A percentile compares a stretch with the other conserved stretches of the same genome.
phyloP scores from a whole-genome alignment of 1,140 invertebrate genomes.

The Pachypsylla venusta region DNA sequence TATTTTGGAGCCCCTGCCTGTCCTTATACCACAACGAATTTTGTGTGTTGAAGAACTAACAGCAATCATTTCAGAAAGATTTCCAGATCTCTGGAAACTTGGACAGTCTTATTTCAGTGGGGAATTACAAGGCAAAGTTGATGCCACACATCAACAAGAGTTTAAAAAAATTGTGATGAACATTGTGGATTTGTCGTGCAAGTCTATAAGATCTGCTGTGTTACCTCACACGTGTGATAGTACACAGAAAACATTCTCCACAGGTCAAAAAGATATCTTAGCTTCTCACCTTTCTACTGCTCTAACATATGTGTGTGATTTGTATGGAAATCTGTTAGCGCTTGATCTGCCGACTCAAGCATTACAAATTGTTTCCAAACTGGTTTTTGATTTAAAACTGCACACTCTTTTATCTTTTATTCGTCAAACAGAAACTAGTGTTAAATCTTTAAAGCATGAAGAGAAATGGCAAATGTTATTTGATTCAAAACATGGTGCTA shows the following conservation, averaged over 20 bases:
- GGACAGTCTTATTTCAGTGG: conserved; percentile 80
- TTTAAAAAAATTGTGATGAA: conserved; percentile 47
- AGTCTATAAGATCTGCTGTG: conserved; percentile 45
- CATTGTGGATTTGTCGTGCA: conserved; percentile 47
- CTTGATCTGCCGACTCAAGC: conserved; percentile 67
- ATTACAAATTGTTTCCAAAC: conserved; percentile 61
- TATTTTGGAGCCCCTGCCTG: conserved; percentile 17
- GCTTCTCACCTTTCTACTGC: conserved; percentile 56
- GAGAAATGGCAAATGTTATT: conserved; percentile 83
- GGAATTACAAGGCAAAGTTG: conserved; percentile 55
- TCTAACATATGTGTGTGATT: conserved; percentile 50
- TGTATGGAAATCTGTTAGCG: conserved; percentile 49
- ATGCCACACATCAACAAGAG: conserved; percentile 47
- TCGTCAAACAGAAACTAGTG: conserved; percentile 63
- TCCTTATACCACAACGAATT: conserved; percentile 33
- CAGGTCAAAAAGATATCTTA: neutral
- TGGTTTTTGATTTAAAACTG: conserved; percentile 81
- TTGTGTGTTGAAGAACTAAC: conserved; percentile 58
- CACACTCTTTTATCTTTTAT: conserved; percentile 54
- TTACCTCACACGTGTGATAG: conserved; percentile 37
- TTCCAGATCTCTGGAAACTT: conserved; percentile 77
- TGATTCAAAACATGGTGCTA: conserved; percentile 58
- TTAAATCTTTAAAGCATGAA: conserved; percentile 55
- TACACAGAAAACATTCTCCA: neutral
- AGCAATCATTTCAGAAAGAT: conserved; percentile 46